A percentile compares a stretch with the other conserved stretches of the same genome.
Conservation (phyloP, 2,113 vertebrate genomes). For the Alouatta palliata region DNA sequence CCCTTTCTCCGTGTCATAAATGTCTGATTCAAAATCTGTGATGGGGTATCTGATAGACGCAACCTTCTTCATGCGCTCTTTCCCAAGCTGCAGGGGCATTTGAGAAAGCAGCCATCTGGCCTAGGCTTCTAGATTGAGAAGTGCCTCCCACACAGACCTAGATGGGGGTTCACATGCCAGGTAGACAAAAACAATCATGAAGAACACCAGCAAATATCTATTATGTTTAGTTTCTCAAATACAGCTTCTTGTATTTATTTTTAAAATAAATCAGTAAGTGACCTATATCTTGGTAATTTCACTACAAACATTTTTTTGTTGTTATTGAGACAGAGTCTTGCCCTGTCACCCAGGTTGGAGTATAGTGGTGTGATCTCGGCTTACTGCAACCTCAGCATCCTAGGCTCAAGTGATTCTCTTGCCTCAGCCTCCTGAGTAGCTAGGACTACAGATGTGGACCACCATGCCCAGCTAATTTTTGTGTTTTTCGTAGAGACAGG, state of each 20-base stretch:
- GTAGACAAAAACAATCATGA: not conserved
- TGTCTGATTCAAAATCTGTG: not conserved
- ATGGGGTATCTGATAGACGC: too few relatives aligned
- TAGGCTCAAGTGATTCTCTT: not conserved
- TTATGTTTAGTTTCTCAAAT: not conserved
- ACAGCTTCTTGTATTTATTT: not conserved
- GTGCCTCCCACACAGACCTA: not conserved
- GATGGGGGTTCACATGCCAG: not conserved
- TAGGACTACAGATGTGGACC: not conserved
- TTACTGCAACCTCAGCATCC: not conserved
- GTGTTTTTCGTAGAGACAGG: not conserved
- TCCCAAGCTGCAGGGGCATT: not conserved
- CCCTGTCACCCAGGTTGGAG: not conserved
- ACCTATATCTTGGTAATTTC: not conserved
- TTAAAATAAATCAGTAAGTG: not conserved
- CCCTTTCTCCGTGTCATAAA: too few relatives aligned
- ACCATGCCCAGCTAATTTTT: not conserved
- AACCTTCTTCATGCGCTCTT: not conserved
- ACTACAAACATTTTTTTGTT: not conserved
- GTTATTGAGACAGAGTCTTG: not conserved
- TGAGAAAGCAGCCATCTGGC: not conserved
- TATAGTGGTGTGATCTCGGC: fast-evolving
- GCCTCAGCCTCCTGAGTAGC: not conserved
- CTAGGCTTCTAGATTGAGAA: not conserved
- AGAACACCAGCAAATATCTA: not conserved